Conservation (phyloP, 2,888 invertebrate species). For the Pachliopta kotzebuea region DNA sequence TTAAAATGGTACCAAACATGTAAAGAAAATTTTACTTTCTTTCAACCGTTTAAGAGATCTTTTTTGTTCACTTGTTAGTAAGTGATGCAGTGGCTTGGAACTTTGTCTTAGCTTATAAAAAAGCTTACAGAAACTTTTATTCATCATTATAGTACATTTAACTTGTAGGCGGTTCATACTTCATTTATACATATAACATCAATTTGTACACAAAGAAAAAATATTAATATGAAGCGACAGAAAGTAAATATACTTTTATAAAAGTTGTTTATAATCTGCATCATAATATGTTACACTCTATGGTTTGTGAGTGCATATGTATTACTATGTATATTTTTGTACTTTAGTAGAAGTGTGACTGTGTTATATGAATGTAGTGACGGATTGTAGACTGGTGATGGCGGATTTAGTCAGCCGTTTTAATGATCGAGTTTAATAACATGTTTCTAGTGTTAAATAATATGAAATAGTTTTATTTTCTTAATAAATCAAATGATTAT, state of each 20-base stretch:
- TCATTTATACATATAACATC: too few relatives aligned
- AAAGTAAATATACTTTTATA: background rate
- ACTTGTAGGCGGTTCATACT: too few relatives aligned
- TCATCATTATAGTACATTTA: too few relatives aligned
- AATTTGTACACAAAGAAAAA: too few relatives aligned
- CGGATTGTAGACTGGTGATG: conserved; percentile 39
- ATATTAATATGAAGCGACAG: too few relatives aligned
- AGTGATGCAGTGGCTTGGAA: too few relatives aligned
- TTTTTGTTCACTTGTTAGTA: too few relatives aligned
- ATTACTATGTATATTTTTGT: conserved; percentile 2
- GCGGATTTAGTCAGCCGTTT: conserved; percentile 37
- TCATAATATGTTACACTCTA: background rate
- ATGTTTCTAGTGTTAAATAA: conserved; percentile 31
- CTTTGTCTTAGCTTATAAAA: too few relatives aligned
- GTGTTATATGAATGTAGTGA: conserved; percentile 36
- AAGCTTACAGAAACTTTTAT: too few relatives aligned
- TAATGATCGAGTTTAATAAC: conserved; percentile 31
- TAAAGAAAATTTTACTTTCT: too few relatives aligned
- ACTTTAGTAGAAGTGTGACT: conserved; percentile 10
- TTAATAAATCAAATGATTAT: conserved; percentile 29
- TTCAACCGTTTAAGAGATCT: too few relatives aligned
- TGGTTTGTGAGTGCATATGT: conserved; percentile 1
- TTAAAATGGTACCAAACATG: background rate
- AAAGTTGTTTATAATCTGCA: background rate
- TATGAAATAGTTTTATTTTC: conserved; percentile 12